Evolutionary conservation across 2,113 vertebrate species (phyloP), one percentile per base, ranked within the genome.

Genomic region (Apaloderma vittatum): DNA sequence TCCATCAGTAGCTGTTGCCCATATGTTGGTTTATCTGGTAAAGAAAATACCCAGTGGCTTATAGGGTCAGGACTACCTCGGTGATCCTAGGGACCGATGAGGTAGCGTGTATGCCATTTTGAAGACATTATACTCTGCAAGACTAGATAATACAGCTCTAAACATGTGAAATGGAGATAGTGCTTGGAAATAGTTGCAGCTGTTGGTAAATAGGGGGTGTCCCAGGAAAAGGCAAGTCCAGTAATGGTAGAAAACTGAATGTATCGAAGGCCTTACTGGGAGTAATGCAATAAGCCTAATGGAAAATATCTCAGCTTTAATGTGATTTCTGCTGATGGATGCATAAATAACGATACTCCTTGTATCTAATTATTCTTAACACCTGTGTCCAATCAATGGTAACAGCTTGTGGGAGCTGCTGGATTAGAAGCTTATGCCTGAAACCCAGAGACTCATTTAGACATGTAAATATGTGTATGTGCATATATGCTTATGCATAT

Each of bases 271-370:
- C 68, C 55, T 93, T 94, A 63, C 68, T 86, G 82, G 72, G 52
- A 72, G 55, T 86, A 96, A 90, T 92, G 59, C 63, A 95, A 96
- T 97, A 90, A 94, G 45, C 55, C 32, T 96, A 93, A 95, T 90
- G 86, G 90, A 94, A 84, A 88, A 87, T 77, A 48, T 17, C 45
- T 89, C 45, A 90, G 67, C 78, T 84, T 71, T 96, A 96, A 93
- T 90, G 67, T 81, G 68, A 94, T 92, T 96, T 93, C 34, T 55
- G 55, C 75, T 74, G 88, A 86, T 6, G 49, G 78, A 55, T 74
- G 34, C 43, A 55, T 86, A 74, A 92, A 86, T 92, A 70, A 77
- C 71, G 34, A 67, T 71, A 71, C 8, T 75, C 5, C 51, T 80
- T 87, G 24, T 78, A 55, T 77, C 43, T 90, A 88, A 90, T 95